These are phyloP conservation scores for Brachionus manjavacas DNA, from an alignment of 1,140 invertebrate genomes.

Conservation along the genomic window DNA sequence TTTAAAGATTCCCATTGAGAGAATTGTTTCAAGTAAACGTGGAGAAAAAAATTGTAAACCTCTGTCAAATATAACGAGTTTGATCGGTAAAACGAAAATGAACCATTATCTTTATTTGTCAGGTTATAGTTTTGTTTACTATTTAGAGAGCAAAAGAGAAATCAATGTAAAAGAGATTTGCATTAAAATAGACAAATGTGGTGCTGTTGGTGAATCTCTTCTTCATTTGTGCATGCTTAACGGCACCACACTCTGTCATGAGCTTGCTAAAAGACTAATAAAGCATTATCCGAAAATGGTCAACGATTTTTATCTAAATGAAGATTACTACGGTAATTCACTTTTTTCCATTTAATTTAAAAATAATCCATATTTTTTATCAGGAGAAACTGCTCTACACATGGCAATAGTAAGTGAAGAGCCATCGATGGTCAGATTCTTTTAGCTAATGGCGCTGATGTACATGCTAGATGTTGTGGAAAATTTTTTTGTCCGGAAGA, in stretches of 20 bases:
- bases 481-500: conserved; percentile 92
- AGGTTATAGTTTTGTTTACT: not conserved
- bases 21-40: not conserved
- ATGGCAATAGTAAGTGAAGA: conserved; percentile 98
- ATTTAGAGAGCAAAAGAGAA: not conserved
- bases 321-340: conserved; percentile 80
- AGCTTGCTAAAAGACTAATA: conserved; percentile 82
- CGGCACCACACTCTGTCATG: conserved; percentile 80
- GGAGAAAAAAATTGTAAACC: not conserved
- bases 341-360: too few relatives aligned
- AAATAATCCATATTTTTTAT: not conserved
- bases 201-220: conserved; percentile 89
- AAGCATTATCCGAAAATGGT: conserved; percentile 88
- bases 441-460: conserved; percentile 85
- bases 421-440: conserved; percentile 89
- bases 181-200: conserved; percentile 84
- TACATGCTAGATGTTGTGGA: conserved; percentile 73
- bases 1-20: conserved; percentile 10
- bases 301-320: conserved; percentile 87
- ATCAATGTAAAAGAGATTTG: conserved; percentile 65
- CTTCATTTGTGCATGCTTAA: conserved; percentile 87
- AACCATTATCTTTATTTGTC: not conserved
- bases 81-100: not conserved
- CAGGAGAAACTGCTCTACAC: conserved; percentile 65
- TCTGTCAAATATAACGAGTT: not conserved